Conservation (phyloP, 2,888 invertebrate species). For the Microctonus brassicae region DNA sequence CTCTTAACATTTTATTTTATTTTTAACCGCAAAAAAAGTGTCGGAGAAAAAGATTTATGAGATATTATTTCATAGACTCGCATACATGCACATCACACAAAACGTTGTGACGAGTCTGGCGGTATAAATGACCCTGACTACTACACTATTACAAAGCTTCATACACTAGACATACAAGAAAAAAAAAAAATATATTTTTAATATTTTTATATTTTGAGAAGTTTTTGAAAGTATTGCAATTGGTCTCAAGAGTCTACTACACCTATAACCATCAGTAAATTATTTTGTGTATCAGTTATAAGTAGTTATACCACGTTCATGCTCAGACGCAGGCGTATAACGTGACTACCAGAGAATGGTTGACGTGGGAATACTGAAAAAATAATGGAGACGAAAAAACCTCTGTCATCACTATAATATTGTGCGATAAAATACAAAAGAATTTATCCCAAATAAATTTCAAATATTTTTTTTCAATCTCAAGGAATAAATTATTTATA, state of each 20-base stretch:
- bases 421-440: neutral
- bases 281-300: neutral
- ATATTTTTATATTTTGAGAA: neutral
- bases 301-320: neutral
- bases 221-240: neutral
- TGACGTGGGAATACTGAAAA: neutral
- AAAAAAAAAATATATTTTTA: neutral
- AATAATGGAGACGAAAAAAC: neutral
- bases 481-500: neutral
- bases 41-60: slow-evolving; percentile 1
- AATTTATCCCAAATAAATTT: neutral
- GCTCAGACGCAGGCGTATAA: neutral
- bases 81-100: neutral
- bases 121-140: neutral
- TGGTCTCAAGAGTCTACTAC: neutral
- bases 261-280: neutral
- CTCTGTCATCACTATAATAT: neutral
- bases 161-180: neutral
- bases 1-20: neutral
- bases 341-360: neutral
- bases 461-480: neutral
- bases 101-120: slow-evolving; percentile 1
- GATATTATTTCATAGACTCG: neutral
- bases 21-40: neutral
- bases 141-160: neutral